phyloP scores from a whole-genome alignment of 1,140 invertebrate genomes.

The Lepidurus packardi region DNA sequence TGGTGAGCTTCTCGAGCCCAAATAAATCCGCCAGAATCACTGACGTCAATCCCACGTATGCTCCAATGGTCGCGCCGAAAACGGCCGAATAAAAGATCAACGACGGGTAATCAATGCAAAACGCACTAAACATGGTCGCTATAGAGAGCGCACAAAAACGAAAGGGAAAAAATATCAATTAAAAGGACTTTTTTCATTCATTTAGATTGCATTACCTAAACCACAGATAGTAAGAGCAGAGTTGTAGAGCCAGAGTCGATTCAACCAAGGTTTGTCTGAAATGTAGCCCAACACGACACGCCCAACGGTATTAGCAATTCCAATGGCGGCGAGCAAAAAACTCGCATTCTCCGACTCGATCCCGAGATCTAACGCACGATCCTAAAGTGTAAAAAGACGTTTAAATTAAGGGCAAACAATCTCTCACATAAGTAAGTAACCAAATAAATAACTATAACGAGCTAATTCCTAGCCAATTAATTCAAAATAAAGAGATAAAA shows the following conservation, averaged over 20 bases:
- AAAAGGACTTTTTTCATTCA: constrained; percentile 38
- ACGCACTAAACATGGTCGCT: constrained; percentile 72
- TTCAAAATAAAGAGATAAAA: too few relatives aligned
- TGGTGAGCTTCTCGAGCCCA: constrained; percentile 79
- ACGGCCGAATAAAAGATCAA: constrained; percentile 69
- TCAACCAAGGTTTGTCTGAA: constrained; percentile 80
- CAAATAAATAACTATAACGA: constrained; percentile 35
- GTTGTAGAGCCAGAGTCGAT: constrained; percentile 83
- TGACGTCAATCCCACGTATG: constrained; percentile 87
- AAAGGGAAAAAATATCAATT: constrained; percentile 44
- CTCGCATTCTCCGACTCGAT: constrained; percentile 54
- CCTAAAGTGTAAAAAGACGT: constrained; percentile 32
- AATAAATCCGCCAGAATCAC: constrained; percentile 81
- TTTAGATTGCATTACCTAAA: constrained; percentile 54
- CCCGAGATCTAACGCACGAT: constrained; percentile 44
- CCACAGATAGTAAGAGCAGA: constrained; percentile 75
- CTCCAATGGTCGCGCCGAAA: constrained; percentile 84
- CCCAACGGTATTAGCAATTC: constrained; percentile 78
- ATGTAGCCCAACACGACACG: constrained; percentile 76
- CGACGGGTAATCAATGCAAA: constrained; percentile 60
- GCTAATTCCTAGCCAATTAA: constrained; percentile 44
- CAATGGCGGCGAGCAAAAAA: constrained; percentile 68
- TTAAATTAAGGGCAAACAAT: constrained; percentile 12
- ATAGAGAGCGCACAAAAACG: constrained; percentile 42
- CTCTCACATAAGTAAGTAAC: constrained; percentile 39